Percentiles rank a stretch among this genome's conserved stretches.
These are phyloP conservation scores for Bubo blakistoni DNA, from an alignment of 2,113 vertebrate species.

Conservation along the genomic window DNA sequence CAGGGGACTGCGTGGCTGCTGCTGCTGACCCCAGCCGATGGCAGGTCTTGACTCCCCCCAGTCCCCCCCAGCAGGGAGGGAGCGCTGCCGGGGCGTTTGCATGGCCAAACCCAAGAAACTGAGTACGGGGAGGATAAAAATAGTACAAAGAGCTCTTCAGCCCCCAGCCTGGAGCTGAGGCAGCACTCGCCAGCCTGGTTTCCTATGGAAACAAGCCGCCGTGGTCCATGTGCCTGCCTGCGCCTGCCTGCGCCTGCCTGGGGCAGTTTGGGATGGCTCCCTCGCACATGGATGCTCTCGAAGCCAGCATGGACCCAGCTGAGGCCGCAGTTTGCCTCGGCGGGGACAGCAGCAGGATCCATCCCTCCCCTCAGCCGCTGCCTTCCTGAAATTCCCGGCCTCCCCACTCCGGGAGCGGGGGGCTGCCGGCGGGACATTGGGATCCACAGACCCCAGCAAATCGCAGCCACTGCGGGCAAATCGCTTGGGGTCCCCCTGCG, in stretches of 20 bases:
- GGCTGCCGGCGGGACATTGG: background rate
- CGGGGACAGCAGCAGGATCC: background rate
- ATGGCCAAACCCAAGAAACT: background rate
- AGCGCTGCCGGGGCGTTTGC: rapidly evolving
- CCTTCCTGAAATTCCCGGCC: background rate
- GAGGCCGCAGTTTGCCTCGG: background rate
- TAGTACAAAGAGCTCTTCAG: background rate
- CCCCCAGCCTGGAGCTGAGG: background rate
- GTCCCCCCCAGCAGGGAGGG: rapidly evolving
- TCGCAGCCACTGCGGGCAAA: no score
- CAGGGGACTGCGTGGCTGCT: background rate
- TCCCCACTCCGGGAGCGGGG: background rate
- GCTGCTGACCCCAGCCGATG: background rate
- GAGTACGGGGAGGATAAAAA: background rate
- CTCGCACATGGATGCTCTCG: background rate
- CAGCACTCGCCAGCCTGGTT: background rate
- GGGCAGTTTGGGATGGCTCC: background rate
- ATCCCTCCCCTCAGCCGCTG: background rate
- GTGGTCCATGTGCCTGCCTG: background rate
- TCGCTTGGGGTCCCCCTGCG: rapidly evolving
- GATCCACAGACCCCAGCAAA: background rate
- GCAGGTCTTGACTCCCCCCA: no score
- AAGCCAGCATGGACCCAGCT: background rate
- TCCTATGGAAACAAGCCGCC: conserved; percentile 41
- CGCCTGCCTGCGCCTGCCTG: background rate